These are phyloP conservation scores for Parapristionchus giblindavisi DNA, from an alignment of 2,888 invertebrate genomes.

Conservation along the genomic window DNA sequence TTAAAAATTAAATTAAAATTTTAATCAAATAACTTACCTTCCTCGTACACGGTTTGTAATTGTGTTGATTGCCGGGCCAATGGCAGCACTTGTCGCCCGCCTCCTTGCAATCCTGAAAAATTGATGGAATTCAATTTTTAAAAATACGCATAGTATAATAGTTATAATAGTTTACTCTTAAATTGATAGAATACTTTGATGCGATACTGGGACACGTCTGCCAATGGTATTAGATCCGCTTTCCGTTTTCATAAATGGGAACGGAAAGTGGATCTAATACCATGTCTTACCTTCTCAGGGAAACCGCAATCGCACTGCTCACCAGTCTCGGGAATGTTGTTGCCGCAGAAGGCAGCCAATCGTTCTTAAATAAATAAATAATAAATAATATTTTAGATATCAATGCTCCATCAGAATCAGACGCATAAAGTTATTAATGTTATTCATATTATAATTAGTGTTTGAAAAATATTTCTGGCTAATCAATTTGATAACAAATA, in stretches of 20 bases:
- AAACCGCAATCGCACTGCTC: constrained; percentile 99
- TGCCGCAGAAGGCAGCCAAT: constrained; percentile 96
- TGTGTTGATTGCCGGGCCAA: constrained; percentile 49
- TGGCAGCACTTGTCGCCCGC: constrained; percentile 78
- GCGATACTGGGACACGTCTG: background rate
- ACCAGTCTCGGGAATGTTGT: constrained; percentile 95
- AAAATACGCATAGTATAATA: constrained; percentile 81
- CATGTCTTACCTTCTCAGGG: constrained; percentile 39
- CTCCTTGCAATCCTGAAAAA: constrained; percentile 79
- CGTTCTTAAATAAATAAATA: constrained; percentile 79
- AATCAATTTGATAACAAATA: too few relatives aligned
- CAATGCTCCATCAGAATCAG: background rate
- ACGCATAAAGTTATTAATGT: background rate
- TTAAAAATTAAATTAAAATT: too few relatives aligned
- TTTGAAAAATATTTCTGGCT: too few relatives aligned
- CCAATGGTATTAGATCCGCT: background rate
- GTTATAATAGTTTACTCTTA: background rate
- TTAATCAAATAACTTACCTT: constrained; percentile 77
- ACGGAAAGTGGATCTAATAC: too few relatives aligned
- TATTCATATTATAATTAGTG: too few relatives aligned
- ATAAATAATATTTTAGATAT: background rate
- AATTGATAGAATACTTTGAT: background rate
- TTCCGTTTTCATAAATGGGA: too few relatives aligned
- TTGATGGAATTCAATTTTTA: too few relatives aligned
- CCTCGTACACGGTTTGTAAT: constrained; percentile 77